These are phyloP conservation scores for Cisticola juncidis DNA, from an alignment of 2,113 vertebrate genomes.

Conservation along the genomic window DNA sequence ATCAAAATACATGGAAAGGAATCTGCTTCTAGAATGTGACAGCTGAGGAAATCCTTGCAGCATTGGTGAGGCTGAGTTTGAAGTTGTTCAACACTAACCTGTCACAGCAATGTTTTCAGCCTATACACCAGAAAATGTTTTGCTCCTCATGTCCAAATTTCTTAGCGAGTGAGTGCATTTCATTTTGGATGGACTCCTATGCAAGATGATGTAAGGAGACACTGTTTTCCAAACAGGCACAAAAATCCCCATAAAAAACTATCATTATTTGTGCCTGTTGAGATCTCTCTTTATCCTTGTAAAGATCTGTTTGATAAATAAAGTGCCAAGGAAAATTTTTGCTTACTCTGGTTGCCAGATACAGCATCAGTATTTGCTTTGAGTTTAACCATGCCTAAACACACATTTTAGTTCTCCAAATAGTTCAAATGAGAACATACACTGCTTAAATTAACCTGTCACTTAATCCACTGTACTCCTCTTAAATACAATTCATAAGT, in stretches of 20 bases:
- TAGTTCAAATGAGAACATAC: neutral
- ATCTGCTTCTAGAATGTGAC: neutral
- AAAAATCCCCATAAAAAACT: neutral
- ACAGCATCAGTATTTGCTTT: neutral
- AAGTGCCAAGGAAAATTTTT: conserved; percentile 23
- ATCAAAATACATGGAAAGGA: neutral
- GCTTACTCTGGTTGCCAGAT: neutral
- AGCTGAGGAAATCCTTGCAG: neutral
- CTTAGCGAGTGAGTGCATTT: neutral
- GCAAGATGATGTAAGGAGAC: neutral
- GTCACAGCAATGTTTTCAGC: neutral
- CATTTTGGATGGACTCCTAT: neutral
- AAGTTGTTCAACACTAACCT: neutral
- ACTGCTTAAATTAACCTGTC: conserved; percentile 21
- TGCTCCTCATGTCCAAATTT: neutral
- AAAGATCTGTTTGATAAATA: conserved; percentile 21
- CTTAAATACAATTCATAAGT: neutral
- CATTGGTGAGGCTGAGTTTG: neutral
- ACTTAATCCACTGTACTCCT: neutral
- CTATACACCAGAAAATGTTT: neutral
- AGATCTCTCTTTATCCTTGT: neutral
- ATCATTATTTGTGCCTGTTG: neutral
- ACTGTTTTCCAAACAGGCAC: neutral
- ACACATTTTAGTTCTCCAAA: neutral
- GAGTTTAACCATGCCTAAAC: conserved; percentile 22